Conservation (phyloP, 37 sponge, comb jelly and placozoan genomes). For the Agelas oroides region DNA sequence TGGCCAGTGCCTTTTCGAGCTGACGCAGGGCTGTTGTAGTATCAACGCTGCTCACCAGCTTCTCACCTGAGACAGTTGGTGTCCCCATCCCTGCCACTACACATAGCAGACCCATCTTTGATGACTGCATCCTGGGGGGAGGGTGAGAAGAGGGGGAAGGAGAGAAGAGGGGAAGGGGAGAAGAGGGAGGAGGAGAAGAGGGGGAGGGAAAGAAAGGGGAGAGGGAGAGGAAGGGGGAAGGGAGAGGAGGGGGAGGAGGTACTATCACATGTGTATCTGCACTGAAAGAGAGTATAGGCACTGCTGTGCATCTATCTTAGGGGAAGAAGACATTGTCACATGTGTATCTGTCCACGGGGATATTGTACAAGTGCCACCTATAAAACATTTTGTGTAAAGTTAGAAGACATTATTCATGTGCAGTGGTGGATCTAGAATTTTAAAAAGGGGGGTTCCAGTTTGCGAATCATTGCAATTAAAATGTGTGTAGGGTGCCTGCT, state of each 20-base stretch:
- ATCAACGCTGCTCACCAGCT: constrained; percentile 64
- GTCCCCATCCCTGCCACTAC: constrained; percentile 86
- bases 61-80: constrained; percentile 76
- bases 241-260: not conserved
- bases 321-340: no score
- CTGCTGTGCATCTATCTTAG: no score
- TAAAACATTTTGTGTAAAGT: no score
- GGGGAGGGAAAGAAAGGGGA: not conserved
- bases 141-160: not conserved
- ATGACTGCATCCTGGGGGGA: constrained; percentile 17
- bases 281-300: no score
- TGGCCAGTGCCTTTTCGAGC: constrained; percentile 51
- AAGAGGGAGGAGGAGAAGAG: not conserved
- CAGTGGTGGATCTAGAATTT: no score
- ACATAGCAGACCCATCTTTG: constrained; percentile 25
- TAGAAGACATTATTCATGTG: no score
- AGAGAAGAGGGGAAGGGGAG: not conserved
- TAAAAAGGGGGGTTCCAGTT: no score
- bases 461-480: no score
- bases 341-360: no score
- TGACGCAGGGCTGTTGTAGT: constrained; percentile 32
- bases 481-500: no score
- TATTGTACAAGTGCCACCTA: no score
- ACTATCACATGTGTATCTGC: no score
- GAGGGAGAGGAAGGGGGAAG: not conserved